Evolutionary conservation across 1,140 invertebrate genomes (phyloP).

Genomic region (Drosophila guanche): DNA sequence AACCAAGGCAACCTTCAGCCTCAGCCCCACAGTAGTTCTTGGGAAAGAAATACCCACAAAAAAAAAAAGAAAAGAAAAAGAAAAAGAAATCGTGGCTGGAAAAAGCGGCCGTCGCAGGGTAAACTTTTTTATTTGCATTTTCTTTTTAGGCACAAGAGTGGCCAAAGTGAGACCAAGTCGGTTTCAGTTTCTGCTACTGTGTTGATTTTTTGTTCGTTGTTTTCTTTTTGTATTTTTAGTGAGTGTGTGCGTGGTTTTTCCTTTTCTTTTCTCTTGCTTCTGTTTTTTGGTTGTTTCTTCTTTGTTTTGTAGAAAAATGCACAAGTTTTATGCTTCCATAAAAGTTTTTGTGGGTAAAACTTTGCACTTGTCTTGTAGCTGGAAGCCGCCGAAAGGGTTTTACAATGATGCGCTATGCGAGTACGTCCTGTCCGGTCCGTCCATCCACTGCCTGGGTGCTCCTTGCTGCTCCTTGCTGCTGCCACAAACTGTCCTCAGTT

Average conservation of each 20-base stretch:
- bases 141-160: slow-evolving; percentile 61
- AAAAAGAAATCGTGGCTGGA: slow-evolving; percentile 23
- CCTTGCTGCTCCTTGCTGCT: too few species aligned
- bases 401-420: slow-evolving; percentile 72
- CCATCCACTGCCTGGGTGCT: too few species aligned
- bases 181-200: slow-evolving; percentile 52
- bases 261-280: slow-evolving; percentile 1
- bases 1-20: slow-evolving; percentile 28
- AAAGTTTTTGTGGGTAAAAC: slow-evolving; percentile 75
- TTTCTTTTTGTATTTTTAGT: too few species aligned
- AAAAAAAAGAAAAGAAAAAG: slow-evolving; percentile 15
- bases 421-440: too few species aligned
- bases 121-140: slow-evolving; percentile 79
- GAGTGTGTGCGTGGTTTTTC: too few species aligned
- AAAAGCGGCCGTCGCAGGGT: slow-evolving; percentile 32
- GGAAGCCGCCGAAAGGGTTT: slow-evolving; percentile 68
- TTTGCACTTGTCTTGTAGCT: slow-evolving; percentile 75
- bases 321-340: slow-evolving; percentile 77
- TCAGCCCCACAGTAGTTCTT: slow-evolving; percentile 49
- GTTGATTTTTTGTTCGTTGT: too few species aligned
- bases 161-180: slow-evolving; percentile 61
- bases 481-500: neutral
- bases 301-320: slow-evolving; percentile 78
- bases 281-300: slow-evolving; percentile 60
- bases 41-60: slow-evolving; percentile 44